A percentile compares a stretch with the other conserved stretches of the same genome.
These are phyloP conservation scores for Plebejus melissa DNA, from an alignment of 2,888 invertebrate genomes.

Conservation along the genomic window DNA sequence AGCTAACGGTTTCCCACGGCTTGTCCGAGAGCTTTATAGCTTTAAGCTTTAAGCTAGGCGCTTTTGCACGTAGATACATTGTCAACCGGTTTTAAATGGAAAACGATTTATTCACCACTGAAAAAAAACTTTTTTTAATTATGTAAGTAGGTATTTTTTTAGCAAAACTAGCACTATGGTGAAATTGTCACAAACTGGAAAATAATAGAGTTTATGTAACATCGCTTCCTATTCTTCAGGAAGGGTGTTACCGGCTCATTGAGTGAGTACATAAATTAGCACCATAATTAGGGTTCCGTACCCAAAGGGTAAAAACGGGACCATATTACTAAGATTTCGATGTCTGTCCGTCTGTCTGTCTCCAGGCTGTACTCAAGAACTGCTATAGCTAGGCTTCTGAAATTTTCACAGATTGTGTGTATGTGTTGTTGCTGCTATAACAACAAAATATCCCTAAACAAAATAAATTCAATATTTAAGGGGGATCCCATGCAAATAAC, in stretches of 20 bases:
- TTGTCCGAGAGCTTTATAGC: constrained; percentile 1
- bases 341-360: too few species aligned
- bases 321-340: too few species aligned
- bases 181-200: background rate
- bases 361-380: too few species aligned
- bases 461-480: too few species aligned
- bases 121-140: background rate
- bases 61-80: background rate
- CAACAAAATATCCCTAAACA: too few species aligned
- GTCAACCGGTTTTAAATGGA: background rate
- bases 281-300: too few species aligned
- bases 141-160: background rate
- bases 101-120: background rate
- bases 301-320: too few species aligned
- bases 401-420: too few species aligned
- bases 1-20: background rate
- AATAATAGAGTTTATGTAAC: constrained; percentile 47
- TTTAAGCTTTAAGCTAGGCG: background rate
- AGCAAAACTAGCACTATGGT: background rate
- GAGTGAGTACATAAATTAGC: constrained; percentile 36
- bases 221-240: constrained; percentile 57
- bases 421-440: too few species aligned
- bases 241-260: constrained; percentile 49
- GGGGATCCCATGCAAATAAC: too few species aligned
- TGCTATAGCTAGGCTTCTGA: too few species aligned